These are phyloP conservation scores for Lamprologus sp. DNA, from an alignment of 2,113 vertebrate genomes.

Conservation along the genomic window DNA sequence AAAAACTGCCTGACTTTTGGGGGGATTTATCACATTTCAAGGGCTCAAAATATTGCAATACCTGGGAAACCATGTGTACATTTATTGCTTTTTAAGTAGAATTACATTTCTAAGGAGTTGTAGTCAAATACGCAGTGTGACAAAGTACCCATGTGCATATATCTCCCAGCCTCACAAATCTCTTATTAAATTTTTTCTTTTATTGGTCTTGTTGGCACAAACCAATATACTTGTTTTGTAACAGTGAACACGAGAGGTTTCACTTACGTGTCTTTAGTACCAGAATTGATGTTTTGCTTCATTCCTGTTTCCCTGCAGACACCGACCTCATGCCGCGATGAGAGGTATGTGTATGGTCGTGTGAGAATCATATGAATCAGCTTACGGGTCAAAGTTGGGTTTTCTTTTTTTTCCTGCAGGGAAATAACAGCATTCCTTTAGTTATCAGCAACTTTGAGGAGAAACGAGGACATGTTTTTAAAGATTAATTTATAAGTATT, in stretches of 20 bases:
- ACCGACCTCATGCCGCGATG: neutral
- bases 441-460: neutral
- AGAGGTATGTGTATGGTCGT: neutral
- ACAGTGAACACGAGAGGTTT: neutral
- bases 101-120: neutral
- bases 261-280: neutral
- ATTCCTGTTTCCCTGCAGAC: neutral
- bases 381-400: conserved; percentile 23
- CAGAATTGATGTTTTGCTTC: neutral
- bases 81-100: neutral
- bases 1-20: neutral
- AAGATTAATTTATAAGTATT: neutral
- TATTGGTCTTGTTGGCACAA: neutral
- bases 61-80: neutral
- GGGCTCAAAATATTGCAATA: neutral
- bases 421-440: neutral
- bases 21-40: neutral
- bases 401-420: neutral
- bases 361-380: conserved; percentile 61
- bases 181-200: neutral
- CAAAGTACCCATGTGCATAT: neutral
- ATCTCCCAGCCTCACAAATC: neutral
- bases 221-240: neutral
- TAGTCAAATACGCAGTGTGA: neutral
- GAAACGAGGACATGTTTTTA: neutral